A percentile compares a stretch with the other conserved stretches of the same genome.
These are phyloP conservation scores for Pteromalus puparum DNA, from an alignment of 1,140 invertebrate genomes.

Conservation along the genomic window DNA sequence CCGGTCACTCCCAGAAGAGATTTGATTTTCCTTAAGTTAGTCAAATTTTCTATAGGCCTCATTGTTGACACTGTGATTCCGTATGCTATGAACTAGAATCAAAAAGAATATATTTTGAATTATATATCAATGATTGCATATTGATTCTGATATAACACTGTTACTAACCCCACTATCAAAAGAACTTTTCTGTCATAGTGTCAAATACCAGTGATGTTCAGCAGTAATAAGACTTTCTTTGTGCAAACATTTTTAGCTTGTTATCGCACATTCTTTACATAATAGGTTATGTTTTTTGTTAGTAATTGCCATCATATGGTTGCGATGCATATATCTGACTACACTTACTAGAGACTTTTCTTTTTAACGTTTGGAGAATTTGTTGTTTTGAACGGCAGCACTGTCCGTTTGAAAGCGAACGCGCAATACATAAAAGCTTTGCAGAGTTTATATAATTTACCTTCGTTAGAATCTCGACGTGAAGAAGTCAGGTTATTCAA, in stretches of 20 bases:
- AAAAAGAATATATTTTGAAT: conserved; percentile 3
- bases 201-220: background rate
- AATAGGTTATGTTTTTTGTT: conserved; percentile 39
- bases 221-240: background rate
- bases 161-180: background rate
- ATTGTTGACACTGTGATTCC: conserved; percentile 23
- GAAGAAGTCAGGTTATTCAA: no score
- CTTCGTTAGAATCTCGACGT: no score
- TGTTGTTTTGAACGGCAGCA: no score
- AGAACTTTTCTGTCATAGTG: background rate
- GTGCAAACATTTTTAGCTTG: conserved; percentile 8
- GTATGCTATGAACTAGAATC: background rate
- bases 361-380: no score
- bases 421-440: no score
- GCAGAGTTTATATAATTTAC: no score
- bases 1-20: conserved; percentile 66
- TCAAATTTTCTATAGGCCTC: conserved; percentile 45
- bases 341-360: background rate
- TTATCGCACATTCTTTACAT: conserved; percentile 11
- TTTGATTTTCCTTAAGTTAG: conserved; percentile 62
- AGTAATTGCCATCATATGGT: background rate
- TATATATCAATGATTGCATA: background rate
- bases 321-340: background rate
- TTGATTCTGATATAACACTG: background rate
- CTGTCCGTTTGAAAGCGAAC: no score